Conservation (phyloP, 2,797 vertebrate genomes). For the Rachycentron canadum region DNA sequence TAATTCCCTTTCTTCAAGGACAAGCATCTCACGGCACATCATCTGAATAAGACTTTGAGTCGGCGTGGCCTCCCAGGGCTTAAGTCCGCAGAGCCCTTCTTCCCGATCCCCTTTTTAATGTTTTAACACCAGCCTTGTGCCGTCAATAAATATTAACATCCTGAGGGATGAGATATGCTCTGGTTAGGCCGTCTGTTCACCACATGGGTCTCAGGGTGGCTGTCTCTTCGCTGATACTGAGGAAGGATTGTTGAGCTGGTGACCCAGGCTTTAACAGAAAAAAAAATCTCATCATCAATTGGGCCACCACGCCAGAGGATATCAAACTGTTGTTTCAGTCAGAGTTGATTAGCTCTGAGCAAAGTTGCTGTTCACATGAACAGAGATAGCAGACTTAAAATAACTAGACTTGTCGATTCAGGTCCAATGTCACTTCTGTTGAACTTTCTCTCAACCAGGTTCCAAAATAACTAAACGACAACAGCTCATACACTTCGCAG, state of each 20-base stretch:
- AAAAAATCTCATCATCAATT: conserved; percentile 39
- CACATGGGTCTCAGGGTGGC: conserved; percentile 67
- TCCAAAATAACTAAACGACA: background rate
- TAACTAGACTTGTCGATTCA: conserved; percentile 12
- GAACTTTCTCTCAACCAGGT: background rate
- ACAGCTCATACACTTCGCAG: background rate
- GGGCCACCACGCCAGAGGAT: conserved; percentile 25
- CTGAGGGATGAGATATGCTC: conserved; percentile 73
- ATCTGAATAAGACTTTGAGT: conserved; percentile 85
- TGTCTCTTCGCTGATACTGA: conserved; percentile 66
- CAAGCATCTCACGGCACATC: conserved; percentile 82
- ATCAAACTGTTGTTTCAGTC: conserved; percentile 45
- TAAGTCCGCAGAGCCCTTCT: conserved; percentile 77
- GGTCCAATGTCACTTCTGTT: conserved; percentile 3
- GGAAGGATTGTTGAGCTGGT: conserved; percentile 61
- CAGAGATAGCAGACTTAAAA: background rate
- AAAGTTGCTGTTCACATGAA: conserved; percentile 19
- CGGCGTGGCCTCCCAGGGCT: conserved; percentile 77
- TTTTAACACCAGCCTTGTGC: conserved; percentile 78
- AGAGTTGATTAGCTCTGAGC: conserved; percentile 25
- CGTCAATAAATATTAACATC: conserved; percentile 85
- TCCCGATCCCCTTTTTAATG: conserved; percentile 80
- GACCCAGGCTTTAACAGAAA: conserved; percentile 55
- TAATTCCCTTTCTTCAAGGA: conserved; percentile 90
- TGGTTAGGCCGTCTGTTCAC: conserved; percentile 67